These are phyloP conservation scores for Daboia siamensis DNA, from an alignment of 2,113 vertebrate species.

Conservation along the genomic window DNA sequence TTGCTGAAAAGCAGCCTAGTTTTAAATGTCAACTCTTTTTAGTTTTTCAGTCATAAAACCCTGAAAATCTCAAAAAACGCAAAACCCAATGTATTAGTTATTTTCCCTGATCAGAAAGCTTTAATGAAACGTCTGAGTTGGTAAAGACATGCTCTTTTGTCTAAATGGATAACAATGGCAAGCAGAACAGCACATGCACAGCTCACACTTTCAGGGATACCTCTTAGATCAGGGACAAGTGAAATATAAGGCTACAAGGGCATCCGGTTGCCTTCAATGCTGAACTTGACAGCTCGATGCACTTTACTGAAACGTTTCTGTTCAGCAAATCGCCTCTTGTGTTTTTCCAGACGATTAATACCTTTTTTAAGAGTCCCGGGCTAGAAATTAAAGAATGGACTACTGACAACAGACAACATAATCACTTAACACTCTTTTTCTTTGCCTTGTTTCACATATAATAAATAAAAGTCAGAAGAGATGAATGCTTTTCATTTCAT, in stretches of 20 bases:
- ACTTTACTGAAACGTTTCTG: slow-evolving; percentile 81
- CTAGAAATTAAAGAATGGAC: slow-evolving; percentile 76
- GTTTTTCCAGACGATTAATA: slow-evolving; percentile 90
- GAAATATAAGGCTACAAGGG: slow-evolving; percentile 79
- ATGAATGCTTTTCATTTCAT: slow-evolving; percentile 2
- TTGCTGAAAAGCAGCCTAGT: too few relatives aligned
- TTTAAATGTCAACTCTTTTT: neutral
- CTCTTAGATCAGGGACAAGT: slow-evolving; percentile 63
- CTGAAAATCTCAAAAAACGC: neutral
- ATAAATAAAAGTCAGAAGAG: neutral
- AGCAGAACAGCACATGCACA: slow-evolving; percentile 66
- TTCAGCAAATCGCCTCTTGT: slow-evolving; percentile 91
- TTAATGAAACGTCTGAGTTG: slow-evolving; percentile 4
- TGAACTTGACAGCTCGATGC: slow-evolving; percentile 91
- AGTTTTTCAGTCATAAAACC: neutral
- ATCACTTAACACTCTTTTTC: slow-evolving; percentile 34
- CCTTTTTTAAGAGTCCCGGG: slow-evolving; percentile 82
- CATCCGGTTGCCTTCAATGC: slow-evolving; percentile 95
- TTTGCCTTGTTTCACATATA: slow-evolving; percentile 28
- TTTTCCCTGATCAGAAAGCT: slow-evolving; percentile 26
- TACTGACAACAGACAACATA: slow-evolving; percentile 54
- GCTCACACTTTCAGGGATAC: slow-evolving; percentile 67
- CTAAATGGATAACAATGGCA: slow-evolving; percentile 50
- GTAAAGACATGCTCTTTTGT: slow-evolving; percentile 40
- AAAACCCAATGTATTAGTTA: slow-evolving; percentile 2